A percentile compares a stretch with the other conserved stretches of the same genome.
These are phyloP conservation scores for Vanessa atalanta DNA, from an alignment of 1,140 invertebrate species.

Conservation along the genomic window DNA sequence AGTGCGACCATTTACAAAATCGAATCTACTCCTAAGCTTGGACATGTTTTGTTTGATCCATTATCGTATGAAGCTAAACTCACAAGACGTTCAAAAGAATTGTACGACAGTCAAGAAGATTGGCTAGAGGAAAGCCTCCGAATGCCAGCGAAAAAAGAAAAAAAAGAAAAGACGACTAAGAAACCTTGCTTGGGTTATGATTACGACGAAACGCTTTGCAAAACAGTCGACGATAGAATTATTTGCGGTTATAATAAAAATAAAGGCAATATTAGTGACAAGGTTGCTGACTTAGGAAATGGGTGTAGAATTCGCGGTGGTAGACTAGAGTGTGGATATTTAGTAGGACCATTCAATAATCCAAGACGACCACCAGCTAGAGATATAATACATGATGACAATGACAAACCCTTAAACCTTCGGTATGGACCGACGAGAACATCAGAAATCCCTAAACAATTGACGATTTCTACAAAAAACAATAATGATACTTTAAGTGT, in stretches of 20 bases:
- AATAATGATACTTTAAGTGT: neutral
- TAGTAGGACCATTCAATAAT: slow-evolving; percentile 41
- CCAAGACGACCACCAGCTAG: slow-evolving; percentile 42
- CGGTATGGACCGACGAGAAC: neutral
- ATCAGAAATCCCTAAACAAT: neutral
- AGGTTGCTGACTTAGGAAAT: slow-evolving; percentile 45
- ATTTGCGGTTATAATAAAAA: slow-evolving; percentile 70
- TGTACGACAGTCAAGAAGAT: neutral
- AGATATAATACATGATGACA: slow-evolving; percentile 11
- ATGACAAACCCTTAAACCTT: slow-evolving; percentile 5
- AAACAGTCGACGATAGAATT: slow-evolving; percentile 50
- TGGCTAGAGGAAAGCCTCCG: slow-evolving; percentile 1
- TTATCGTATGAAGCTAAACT: slow-evolving; percentile 38
- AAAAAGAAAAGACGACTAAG: slow-evolving; percentile 17
- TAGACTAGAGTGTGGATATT: slow-evolving; percentile 70
- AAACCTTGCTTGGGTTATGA: slow-evolving; percentile 49
- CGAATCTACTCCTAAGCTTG: slow-evolving; percentile 40
- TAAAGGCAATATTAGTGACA: slow-evolving; percentile 41
- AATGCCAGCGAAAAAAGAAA: neutral
- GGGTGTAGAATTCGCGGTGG: slow-evolving; percentile 54
- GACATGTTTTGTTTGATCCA: slow-evolving; percentile 41
- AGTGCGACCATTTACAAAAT: neutral
- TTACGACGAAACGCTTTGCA: slow-evolving; percentile 55
- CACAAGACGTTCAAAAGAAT: slow-evolving; percentile 8
- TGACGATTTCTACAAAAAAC: neutral